Percentiles rank a stretch among this genome's conserved stretches.
These are phyloP conservation scores for Uloborus diversus DNA, from an alignment of 1,140 invertebrate genomes.

Conservation along the genomic window DNA sequence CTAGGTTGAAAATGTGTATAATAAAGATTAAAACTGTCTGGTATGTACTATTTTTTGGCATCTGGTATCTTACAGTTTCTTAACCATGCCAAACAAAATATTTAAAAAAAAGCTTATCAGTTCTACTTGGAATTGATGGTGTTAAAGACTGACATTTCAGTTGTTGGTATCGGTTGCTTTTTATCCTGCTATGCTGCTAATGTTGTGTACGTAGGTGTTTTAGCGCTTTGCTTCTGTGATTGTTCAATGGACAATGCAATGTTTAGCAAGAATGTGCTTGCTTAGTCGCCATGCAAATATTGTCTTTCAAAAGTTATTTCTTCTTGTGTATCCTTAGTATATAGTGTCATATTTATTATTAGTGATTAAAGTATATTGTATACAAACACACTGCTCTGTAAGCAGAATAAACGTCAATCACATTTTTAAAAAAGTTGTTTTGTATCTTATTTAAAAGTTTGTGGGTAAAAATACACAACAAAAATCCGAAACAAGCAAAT, in stretches of 20 bases:
- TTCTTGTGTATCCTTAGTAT: constrained; percentile 53
- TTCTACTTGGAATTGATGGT: constrained; percentile 16
- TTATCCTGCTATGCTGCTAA: constrained; percentile 47
- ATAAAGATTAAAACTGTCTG: constrained; percentile 38
- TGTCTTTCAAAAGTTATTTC: constrained; percentile 55
- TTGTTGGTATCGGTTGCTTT: constrained; percentile 50
- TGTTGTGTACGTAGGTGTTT: constrained; percentile 44
- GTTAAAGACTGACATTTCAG: constrained; percentile 24
- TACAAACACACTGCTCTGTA: constrained; percentile 55
- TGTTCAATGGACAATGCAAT: constrained; percentile 52
- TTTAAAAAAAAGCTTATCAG: background rate
- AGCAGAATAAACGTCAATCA: constrained; percentile 56
- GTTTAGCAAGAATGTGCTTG: constrained; percentile 54
- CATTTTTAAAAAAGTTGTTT: constrained; percentile 51
- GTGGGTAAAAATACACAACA: too few species aligned
- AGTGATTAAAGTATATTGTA: constrained; percentile 56
- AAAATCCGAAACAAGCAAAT: too few species aligned
- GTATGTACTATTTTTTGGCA: constrained; percentile 44
- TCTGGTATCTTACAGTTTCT: constrained; percentile 23
- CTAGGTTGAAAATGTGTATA: constrained; percentile 35
- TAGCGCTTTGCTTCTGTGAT: constrained; percentile 55
- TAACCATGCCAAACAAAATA: constrained; percentile 3
- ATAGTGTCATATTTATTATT: constrained; percentile 55
- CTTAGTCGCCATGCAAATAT: constrained; percentile 54
- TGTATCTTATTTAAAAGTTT: constrained; percentile 42